Percentiles rank a stretch among this genome's conserved stretches.
Evolutionary conservation across 2,797 vertebrate genomes (phyloP).

Genomic region (Thamnophis elegans): DNA sequence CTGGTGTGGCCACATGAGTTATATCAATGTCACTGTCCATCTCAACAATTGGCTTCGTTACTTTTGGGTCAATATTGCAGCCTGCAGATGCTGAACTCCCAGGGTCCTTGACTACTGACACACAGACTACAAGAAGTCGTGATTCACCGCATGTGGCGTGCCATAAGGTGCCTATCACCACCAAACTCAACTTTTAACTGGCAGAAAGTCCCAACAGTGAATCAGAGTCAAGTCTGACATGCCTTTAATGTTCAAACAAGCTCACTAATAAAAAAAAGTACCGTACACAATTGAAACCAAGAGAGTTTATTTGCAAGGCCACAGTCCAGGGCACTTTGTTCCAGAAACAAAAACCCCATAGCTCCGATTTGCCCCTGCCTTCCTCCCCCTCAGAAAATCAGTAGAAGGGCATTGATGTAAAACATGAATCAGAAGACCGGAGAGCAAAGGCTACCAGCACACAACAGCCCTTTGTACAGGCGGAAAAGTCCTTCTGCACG

Average conservation of each 20-base stretch:
- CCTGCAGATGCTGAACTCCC: not conserved
- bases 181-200: not conserved
- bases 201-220: not conserved
- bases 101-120: not conserved
- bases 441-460: slow-evolving; percentile 37
- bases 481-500: slow-evolving; percentile 21
- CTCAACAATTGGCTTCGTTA: not conserved
- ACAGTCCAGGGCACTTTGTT: not conserved
- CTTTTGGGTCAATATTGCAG: not conserved
- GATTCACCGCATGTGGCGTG: not conserved
- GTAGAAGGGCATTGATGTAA: slow-evolving; percentile 45
- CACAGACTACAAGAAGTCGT: not conserved
- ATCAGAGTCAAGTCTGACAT: not conserved
- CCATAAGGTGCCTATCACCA: not conserved
- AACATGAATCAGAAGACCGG: not conserved
- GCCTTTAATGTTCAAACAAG: not conserved
- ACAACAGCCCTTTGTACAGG: slow-evolving; percentile 31
- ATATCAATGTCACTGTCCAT: not conserved
- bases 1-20: not conserved
- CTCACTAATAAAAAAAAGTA: not conserved
- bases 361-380: not conserved
- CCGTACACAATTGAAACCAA: not conserved
- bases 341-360: not conserved
- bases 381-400: not conserved
- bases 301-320: not conserved